A percentile compares a stretch with the other conserved stretches of the same genome.
These are phyloP conservation scores for Eulemur macaco DNA, from an alignment of 2,113 vertebrate species.

Conservation along the genomic window DNA sequence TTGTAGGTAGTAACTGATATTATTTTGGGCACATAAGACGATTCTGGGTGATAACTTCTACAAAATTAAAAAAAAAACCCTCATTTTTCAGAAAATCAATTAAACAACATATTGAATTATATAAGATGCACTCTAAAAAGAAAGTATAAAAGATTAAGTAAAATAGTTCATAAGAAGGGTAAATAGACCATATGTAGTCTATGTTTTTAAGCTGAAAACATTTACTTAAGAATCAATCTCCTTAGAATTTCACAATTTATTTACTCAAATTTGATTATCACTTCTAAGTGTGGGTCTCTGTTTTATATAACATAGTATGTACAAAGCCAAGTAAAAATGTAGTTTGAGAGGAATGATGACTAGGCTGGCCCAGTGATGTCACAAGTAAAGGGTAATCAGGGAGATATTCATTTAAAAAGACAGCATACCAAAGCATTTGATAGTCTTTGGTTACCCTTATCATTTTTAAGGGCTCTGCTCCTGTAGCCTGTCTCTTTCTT, in stretches of 20 bases:
- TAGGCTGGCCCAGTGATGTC: not conserved
- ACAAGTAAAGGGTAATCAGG: not conserved
- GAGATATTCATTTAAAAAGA: not conserved
- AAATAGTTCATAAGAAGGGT: not conserved
- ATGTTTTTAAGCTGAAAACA: not conserved
- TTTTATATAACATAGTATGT: not conserved
- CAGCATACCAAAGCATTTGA: not conserved
- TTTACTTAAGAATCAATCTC: not conserved
- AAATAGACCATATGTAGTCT: not conserved
- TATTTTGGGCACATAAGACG: not conserved
- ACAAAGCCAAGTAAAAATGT: not conserved
- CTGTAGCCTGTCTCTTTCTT: not conserved
- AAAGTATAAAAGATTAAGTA: not conserved
- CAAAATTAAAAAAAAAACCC: not conserved
- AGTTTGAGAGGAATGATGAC: not conserved
- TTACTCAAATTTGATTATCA: not conserved
- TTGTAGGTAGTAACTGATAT: not conserved
- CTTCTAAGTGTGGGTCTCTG: not conserved
- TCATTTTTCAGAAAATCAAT: not conserved
- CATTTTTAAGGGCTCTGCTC: not conserved
- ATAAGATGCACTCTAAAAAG: not conserved
- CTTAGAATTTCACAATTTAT: not conserved
- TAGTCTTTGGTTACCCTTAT: not conserved
- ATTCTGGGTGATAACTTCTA: not conserved
- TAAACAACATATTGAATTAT: not conserved